A percentile compares a stretch with the other conserved stretches of the same genome.
Conservation (phyloP, 2,888 invertebrate genomes). For the Eretmocerus hayati region DNA sequence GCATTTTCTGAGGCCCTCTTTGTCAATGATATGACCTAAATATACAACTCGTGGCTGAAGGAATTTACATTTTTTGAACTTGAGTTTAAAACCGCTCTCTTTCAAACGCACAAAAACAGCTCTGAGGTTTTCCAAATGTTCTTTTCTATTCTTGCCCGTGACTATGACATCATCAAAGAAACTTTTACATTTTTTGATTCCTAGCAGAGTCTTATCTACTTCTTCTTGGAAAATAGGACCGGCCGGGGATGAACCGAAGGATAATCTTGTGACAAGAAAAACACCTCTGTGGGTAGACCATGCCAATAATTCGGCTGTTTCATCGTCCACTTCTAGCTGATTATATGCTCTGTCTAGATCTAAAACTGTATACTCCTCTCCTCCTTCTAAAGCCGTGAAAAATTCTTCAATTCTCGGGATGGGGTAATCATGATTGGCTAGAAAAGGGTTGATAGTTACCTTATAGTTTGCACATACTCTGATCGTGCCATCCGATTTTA, state of each 20-base stretch:
- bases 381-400: constrained; percentile 22
- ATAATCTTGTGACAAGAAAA: constrained; percentile 26
- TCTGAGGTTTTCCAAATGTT: constrained; percentile 27
- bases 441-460: constrained; percentile 28
- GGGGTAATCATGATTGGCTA: constrained; percentile 27
- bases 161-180: constrained; percentile 32
- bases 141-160: constrained; percentile 22
- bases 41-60: constrained; percentile 26
- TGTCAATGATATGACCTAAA: constrained; percentile 34
- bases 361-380: too few relatives aligned
- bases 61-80: constrained; percentile 32
- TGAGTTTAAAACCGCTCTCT: constrained; percentile 28
- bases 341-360: too few relatives aligned
- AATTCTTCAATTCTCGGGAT: constrained; percentile 30
- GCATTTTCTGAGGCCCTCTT: constrained; percentile 33
- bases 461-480: constrained; percentile 28
- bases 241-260: constrained; percentile 36
- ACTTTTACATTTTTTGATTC: constrained; percentile 18
- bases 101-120: constrained; percentile 27
- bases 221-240: constrained; percentile 36
- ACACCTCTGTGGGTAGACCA: constrained; percentile 29
- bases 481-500: constrained; percentile 19
- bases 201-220: constrained; percentile 31
- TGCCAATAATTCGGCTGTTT: constrained; percentile 26
- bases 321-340: constrained; percentile 33